Evolutionary conservation across 2,113 vertebrate genomes (phyloP), one percentile per base, ranked within the genome.

Genomic region (Antennarius striatus): DNA sequence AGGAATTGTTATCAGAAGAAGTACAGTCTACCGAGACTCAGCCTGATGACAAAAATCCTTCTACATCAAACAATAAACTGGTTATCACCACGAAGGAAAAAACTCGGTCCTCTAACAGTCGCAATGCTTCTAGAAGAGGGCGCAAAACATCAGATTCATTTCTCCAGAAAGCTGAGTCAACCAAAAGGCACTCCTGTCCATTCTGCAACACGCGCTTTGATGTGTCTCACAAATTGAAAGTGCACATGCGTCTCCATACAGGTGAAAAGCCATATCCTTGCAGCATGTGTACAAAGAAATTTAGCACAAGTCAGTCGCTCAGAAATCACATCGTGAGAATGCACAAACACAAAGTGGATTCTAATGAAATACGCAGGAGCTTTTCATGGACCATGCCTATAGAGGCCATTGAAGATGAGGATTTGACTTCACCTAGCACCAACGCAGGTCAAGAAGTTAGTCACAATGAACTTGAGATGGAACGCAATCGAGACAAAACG

Each of bases 351-450:
- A 3, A 15, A 16, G 14, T 1, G 1, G 14, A 13, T 4, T 3
- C 32, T n/a, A 14, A 0, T 2, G 58, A 64, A 12, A 12, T 2
- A 4, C 77, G 63, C 1, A 14, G n/a, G 46, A 58, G 72, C 10
- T 7, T 73, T 10, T 16, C 51, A 2, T 80, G 77, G 84, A 82
- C 74, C 14, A 10, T 29, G 29, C 79, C 86, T 13, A 17, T 79
- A 7, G 83, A 88, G 15, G 60, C 54, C 4, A 40, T 3, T 0
- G 75, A 77, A 1, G 70, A 14, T 7, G 50, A 45, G 22, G 12
- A 45, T 59, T 8, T 13, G 1, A 57, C 4, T 49, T 47, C 51
- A 15, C 6, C 45, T 0, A 49, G 3, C 12, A 49, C 32, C 2
- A 7, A 36, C 5, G 2, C 10, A 5, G 46, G 4, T 55, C 14